phyloP scores from a whole-genome alignment of 1,140 invertebrate species.

The Drosophila nasuta region DNA sequence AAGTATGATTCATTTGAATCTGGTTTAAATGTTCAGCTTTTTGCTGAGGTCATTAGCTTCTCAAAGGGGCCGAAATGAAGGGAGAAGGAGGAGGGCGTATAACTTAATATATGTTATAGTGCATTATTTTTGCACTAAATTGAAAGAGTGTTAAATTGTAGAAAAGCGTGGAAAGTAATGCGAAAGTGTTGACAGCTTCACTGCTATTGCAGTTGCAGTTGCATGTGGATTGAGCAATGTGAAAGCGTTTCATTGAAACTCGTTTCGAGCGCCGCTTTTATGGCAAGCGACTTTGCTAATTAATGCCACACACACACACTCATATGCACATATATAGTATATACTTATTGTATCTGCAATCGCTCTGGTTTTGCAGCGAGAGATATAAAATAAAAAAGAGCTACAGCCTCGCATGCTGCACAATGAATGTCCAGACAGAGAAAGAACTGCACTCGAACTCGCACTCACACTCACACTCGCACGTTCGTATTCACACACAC shows the following conservation, averaged over 20 bases:
- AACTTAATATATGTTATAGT: too few species aligned
- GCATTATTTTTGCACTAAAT: not conserved
- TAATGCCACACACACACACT: slow-evolving; percentile 33
- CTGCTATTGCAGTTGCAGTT: slow-evolving; percentile 26
- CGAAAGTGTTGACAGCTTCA: slow-evolving; percentile 71
- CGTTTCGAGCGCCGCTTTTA: slow-evolving; percentile 46
- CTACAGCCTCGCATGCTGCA: slow-evolving; percentile 16
- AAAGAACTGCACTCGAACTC: slow-evolving; percentile 22
- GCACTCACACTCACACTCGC: not conserved
- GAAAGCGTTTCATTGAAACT: slow-evolving; percentile 55
- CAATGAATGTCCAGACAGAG: slow-evolving; percentile 40
- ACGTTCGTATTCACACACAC: not conserved
- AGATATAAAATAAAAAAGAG: slow-evolving; percentile 21
- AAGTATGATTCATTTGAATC: slow-evolving; percentile 33
- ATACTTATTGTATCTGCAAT: slow-evolving; percentile 18
- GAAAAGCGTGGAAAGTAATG: slow-evolving; percentile 67
- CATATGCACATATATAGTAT: slow-evolving; percentile 1
- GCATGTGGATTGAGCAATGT: slow-evolving; percentile 46
- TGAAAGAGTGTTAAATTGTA: slow-evolving; percentile 28
- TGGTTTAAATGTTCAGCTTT: slow-evolving; percentile 26
- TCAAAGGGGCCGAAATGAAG: too few species aligned
- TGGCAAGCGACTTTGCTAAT: slow-evolving; percentile 60
- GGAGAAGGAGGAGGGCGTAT: too few species aligned
- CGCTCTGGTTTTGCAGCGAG: slow-evolving; percentile 46
- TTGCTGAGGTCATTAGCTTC: slow-evolving; percentile 45